Conservation (phyloP, 2,797 vertebrate genomes). For the Enteromius radiatus region DNA sequence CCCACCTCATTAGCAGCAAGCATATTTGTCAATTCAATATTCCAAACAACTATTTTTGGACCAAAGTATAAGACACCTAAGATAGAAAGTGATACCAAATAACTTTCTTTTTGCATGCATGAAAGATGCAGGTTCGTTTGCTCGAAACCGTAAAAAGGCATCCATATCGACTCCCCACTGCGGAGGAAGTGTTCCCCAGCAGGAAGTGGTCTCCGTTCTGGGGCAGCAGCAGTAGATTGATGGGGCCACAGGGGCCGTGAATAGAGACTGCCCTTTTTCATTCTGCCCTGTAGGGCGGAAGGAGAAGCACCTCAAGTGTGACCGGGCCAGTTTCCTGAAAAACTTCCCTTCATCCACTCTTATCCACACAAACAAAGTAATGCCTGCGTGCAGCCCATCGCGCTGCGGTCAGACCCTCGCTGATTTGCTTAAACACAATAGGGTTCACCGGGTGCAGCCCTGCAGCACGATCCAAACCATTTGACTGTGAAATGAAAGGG, state of each 20-base stretch:
- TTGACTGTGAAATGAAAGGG: slow-evolving; percentile 53
- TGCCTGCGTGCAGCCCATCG: slow-evolving; percentile 6
- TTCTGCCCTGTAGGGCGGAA: slow-evolving; percentile 53
- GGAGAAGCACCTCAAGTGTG: slow-evolving; percentile 52
- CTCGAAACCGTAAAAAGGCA: slow-evolving; percentile 2
- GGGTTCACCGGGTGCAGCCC: slow-evolving; percentile 50
- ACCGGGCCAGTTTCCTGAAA: slow-evolving; percentile 60
- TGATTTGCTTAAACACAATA: slow-evolving; percentile 20
- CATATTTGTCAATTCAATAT: background rate
- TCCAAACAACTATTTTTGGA: background rate
- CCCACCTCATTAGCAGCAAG: background rate
- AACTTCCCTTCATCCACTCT: slow-evolving; percentile 53
- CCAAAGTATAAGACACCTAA: background rate
- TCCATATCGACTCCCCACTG: slow-evolving; percentile 14
- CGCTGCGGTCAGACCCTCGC: slow-evolving; percentile 5
- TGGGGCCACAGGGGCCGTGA: slow-evolving; percentile 56
- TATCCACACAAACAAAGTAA: slow-evolving; percentile 46
- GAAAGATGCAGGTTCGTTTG: background rate
- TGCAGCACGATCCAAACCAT: slow-evolving; percentile 41
- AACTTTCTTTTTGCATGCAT: background rate
- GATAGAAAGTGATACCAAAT: background rate
- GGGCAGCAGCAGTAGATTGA: slow-evolving; percentile 51
- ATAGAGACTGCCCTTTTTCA: slow-evolving; percentile 58
- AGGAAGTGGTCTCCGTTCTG: slow-evolving; percentile 57
- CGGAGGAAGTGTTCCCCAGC: slow-evolving; percentile 39